Evolutionary conservation across 2,797 vertebrate species (phyloP), one percentile per base, ranked within the genome.

Genomic region (Zenarchopterus dispar): DNA sequence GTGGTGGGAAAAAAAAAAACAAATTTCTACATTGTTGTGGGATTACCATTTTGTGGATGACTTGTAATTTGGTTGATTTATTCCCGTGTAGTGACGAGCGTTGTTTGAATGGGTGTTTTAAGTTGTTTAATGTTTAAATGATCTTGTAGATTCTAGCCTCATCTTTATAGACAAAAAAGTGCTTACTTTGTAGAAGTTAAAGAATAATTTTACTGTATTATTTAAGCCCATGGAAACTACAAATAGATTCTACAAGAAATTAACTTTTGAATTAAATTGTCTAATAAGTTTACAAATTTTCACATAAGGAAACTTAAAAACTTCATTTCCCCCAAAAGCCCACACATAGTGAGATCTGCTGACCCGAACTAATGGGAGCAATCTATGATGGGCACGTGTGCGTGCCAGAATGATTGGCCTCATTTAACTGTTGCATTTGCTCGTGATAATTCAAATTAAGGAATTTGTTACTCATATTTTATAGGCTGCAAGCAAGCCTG

Each of bases 61-160:
- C 70, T 75, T 73, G 16, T 36, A 50, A 36, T 61, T 75, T 71
- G 22, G 53, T 67, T 9, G 1, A 47, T 46, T 49, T 65, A 18
- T 51, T 36, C 31, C 9, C 19, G 48, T 31, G 5, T 42, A 33
- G 39, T 54, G 61, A 55, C 19, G 47, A 45, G 1, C 36, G 46
- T 61, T 47, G 19, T 72, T 65, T 48, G 9, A 54, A 31, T 5
- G 28, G 22, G 24, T 0, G 26, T 59, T 60, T 70, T 2, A 73
- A 75, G 43, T 31, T 17, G 5, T 2, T 4, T 42, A 23, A 22
- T 22, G 31, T 62, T 31, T 72, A 8, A 24, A 23, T 51, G 18
- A 61, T 10, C 11, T 22, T 46, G 28, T 19, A 54, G 61, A 54
- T 39, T 54, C 17, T 31, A 28, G 24, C 24, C 47, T 17, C 16